Conservation (phyloP, 2,113 vertebrate genomes). For the Dromaius novaehollandiae region DNA sequence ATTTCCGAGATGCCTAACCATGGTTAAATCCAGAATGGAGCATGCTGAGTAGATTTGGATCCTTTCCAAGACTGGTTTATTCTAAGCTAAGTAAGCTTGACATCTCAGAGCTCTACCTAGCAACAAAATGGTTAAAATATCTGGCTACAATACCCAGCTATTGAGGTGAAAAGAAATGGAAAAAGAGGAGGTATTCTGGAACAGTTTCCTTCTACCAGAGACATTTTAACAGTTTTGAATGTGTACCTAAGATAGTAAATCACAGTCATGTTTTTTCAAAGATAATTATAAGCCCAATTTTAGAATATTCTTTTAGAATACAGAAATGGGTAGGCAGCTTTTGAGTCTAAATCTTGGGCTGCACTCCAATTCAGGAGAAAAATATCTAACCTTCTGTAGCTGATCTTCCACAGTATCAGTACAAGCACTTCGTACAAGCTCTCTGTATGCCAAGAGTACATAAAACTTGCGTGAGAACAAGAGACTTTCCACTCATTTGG, state of each 20-base stretch:
- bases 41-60: neutral
- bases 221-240: neutral
- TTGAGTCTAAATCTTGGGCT: neutral
- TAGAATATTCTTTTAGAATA: neutral
- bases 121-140: neutral
- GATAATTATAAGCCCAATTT: neutral
- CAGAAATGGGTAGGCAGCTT: neutral
- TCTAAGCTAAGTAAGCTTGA: neutral
- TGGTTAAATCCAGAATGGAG: neutral
- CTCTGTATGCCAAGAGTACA: neutral
- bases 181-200: neutral
- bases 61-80: neutral
- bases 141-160: neutral
- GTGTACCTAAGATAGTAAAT: neutral
- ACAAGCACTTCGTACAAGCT: neutral
- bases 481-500: neutral
- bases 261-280: neutral
- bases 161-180: neutral
- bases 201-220: neutral
- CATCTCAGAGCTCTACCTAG: neutral
- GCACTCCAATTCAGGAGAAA: rapidly evolving
- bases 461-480: neutral
- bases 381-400: neutral
- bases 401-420: neutral
- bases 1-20: neutral